These are phyloP conservation scores for Gymnocheta viridis DNA, from an alignment of 2,888 invertebrate species.

Conservation along the genomic window DNA sequence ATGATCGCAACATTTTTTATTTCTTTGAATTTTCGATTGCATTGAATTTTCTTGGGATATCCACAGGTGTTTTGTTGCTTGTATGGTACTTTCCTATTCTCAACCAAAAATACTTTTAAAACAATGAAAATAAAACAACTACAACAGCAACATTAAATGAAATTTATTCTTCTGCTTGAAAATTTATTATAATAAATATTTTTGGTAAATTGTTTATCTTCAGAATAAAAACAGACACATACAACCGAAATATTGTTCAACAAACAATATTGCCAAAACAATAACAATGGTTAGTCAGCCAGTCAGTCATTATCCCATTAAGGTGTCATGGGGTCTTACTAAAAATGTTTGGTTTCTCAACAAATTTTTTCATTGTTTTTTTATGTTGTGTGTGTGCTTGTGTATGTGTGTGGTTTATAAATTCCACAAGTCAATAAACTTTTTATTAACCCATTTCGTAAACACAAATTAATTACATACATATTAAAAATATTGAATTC, in stretches of 20 bases:
- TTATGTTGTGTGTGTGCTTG: not conserved
- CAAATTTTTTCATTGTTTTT: not conserved
- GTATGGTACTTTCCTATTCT: not conserved
- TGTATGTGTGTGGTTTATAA: not conserved
- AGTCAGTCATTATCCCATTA: conserved; percentile 43
- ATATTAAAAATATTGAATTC: not conserved
- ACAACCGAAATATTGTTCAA: not conserved
- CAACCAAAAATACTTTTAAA: not conserved
- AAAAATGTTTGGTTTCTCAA: not conserved
- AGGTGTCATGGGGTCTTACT: not conserved
- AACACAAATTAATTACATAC: not conserved
- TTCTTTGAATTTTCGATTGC: not conserved
- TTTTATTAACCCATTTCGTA: conserved; percentile 1
- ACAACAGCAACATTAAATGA: not conserved
- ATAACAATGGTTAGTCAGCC: conserved; percentile 12
- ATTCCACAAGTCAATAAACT: conserved; percentile 30
- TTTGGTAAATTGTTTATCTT: conserved; percentile 33
- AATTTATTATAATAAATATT: conserved; percentile 15
- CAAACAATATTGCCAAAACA: conserved; percentile 51
- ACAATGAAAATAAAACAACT: conserved; percentile 30
- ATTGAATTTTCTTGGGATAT: conserved; percentile 13
- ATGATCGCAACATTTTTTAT: conserved; percentile 6
- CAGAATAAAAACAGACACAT: conserved; percentile 1
- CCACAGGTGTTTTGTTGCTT: conserved; percentile 35
- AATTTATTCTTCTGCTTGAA: conserved; percentile 10